Evolutionary conservation across 2,888 invertebrate species (phyloP).

Genomic region (Drosophila sordidula): DNA sequence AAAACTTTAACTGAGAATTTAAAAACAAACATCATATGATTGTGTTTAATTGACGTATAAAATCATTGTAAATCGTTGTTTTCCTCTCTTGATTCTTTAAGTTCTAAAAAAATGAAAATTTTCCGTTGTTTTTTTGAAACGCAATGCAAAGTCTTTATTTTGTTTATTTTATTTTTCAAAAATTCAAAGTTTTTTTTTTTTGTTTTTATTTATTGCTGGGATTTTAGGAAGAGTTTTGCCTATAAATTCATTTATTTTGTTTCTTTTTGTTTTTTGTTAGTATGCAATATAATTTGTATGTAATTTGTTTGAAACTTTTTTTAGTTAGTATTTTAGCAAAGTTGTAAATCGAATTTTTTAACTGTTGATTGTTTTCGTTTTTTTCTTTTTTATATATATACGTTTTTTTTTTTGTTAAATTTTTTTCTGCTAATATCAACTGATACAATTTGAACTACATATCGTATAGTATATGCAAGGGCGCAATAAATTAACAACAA

Average conservation of each 20-base stretch:
- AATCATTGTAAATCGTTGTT: background rate
- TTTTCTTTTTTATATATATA: constrained; percentile 7
- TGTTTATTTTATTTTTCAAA: constrained; percentile 37
- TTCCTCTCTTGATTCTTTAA: background rate
- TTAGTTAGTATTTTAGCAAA: constrained; percentile 50
- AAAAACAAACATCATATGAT: background rate
- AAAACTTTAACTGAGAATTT: background rate
- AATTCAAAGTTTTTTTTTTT: constrained; percentile 54
- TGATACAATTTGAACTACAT: constrained; percentile 56
- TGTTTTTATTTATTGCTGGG: constrained; percentile 51
- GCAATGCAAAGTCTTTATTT: background rate
- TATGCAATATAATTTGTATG: constrained; percentile 55
- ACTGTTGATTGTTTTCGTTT: constrained; percentile 54
- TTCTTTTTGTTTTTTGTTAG: constrained; percentile 28
- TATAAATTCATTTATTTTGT: constrained; percentile 69
- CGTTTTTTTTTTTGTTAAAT: background rate
- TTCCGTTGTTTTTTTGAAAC: background rate
- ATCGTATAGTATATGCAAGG: constrained; percentile 18
- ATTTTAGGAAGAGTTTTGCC: constrained; percentile 70
- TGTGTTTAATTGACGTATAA: background rate
- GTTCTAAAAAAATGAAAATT: background rate
- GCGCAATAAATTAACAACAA: constrained; percentile 53
- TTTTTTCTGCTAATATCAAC: constrained; percentile 35
- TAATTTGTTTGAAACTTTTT: constrained; percentile 36
- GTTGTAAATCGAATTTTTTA: constrained; percentile 56